Percentiles rank a stretch among this genome's conserved stretches.
Evolutionary conservation across 2,888 invertebrate genomes (phyloP).

Genomic region (Mycalesis mineus): DNA sequence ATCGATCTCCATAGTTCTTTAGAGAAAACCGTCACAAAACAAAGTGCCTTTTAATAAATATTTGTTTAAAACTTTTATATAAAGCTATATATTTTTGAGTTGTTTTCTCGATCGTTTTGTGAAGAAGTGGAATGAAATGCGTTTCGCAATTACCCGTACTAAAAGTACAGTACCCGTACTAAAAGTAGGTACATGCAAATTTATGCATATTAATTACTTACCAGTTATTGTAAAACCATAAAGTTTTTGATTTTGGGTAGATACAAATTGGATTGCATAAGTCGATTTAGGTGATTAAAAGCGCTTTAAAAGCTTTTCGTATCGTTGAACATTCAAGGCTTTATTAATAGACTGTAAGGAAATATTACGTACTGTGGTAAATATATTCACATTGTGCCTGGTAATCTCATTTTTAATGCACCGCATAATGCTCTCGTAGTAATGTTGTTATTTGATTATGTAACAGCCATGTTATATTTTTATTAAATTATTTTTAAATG

Average conservation of each 20-base stretch:
- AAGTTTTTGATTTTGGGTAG: background rate
- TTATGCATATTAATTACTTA: too few relatives aligned
- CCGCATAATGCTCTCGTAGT: slow-evolving; percentile 37
- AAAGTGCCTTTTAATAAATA: slow-evolving; percentile 6
- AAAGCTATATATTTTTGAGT: background rate
- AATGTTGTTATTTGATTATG: slow-evolving; percentile 27
- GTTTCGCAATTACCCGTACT: too few relatives aligned
- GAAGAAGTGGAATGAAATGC: background rate
- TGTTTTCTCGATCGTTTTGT: background rate
- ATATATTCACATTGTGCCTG: slow-evolving; percentile 37
- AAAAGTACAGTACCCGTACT: too few relatives aligned
- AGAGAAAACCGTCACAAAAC: background rate
- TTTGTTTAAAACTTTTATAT: slow-evolving; percentile 1
- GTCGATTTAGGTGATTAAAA: background rate
- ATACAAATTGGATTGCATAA: slow-evolving; percentile 3
- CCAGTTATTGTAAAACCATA: too few relatives aligned
- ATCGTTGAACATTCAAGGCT: slow-evolving; percentile 11
- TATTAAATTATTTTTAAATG: slow-evolving; percentile 42
- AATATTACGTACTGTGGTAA: slow-evolving; percentile 1
- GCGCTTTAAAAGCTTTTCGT: background rate
- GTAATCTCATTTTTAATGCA: slow-evolving; percentile 36
- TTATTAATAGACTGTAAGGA: slow-evolving; percentile 7
- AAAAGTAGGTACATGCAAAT: too few relatives aligned
- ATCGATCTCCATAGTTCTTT: background rate
- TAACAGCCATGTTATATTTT: slow-evolving; percentile 36